Percentiles rank a stretch among this genome's conserved stretches.
Conservation (phyloP, 2,113 vertebrate species). For the Tapirus terrestris region DNA sequence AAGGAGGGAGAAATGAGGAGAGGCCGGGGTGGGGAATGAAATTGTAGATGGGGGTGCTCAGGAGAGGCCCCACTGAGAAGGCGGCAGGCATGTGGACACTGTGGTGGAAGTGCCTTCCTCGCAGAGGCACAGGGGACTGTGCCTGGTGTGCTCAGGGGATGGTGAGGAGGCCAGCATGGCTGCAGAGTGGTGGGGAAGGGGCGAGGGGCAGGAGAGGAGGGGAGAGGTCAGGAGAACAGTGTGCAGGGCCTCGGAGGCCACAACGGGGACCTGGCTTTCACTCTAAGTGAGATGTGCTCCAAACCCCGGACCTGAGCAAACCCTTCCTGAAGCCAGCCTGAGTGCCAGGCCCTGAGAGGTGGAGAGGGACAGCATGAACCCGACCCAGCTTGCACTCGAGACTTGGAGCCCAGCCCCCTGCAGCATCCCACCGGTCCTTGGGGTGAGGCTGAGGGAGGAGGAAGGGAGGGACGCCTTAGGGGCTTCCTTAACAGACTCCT, state of each 20-base stretch:
- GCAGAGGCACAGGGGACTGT: background rate
- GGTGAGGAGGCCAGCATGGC: background rate
- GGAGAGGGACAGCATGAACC: background rate
- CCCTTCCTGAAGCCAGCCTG: background rate
- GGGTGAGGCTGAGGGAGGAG: background rate
- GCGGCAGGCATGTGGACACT: rapidly evolving
- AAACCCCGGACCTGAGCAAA: background rate
- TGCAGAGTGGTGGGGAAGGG: background rate
- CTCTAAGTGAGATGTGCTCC: background rate
- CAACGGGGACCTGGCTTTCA: background rate
- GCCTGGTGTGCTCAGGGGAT: background rate
- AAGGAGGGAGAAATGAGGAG: background rate
- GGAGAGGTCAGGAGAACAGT: background rate
- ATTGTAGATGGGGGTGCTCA: background rate
- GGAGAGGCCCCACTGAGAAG: background rate
- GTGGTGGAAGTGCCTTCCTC: background rate
- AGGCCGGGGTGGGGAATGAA: background rate
- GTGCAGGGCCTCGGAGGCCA: background rate
- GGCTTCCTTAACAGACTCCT: background rate
- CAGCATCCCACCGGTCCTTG: background rate
- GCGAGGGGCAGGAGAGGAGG: too few species aligned
- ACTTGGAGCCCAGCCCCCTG: background rate
- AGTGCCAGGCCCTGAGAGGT: background rate
- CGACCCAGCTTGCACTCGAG: background rate
- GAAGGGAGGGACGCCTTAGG: background rate